These are phyloP conservation scores for Sinocyclocheilus rhinocerous DNA, from an alignment of 2,113 vertebrate species.

Conservation along the genomic window DNA sequence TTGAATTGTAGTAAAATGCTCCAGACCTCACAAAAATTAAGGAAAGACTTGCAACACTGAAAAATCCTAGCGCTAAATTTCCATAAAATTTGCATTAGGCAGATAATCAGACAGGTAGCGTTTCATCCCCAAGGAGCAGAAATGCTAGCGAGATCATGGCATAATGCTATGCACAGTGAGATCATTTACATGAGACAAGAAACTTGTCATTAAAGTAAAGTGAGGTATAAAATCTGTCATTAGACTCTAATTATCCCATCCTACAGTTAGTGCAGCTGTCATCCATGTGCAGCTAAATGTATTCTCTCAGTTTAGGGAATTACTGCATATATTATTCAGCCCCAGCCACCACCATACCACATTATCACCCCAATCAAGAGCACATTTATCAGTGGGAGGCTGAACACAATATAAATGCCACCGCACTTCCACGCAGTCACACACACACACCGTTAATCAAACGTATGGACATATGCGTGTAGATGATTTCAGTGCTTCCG, in stretches of 20 bases:
- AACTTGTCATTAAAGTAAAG: conserved; percentile 36
- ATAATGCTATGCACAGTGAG: neutral
- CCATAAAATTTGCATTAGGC: neutral
- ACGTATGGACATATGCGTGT: neutral
- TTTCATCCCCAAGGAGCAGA: neutral
- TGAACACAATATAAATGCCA: conserved; percentile 21
- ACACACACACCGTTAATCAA: neutral
- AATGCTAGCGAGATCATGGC: neutral
- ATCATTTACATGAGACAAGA: conserved; percentile 32
- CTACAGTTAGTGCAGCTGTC: conserved; percentile 15
- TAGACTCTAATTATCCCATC: conserved; percentile 24
- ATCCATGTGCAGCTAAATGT: conserved; percentile 11
- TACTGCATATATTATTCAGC: conserved; percentile 24
- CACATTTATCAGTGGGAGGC: conserved; percentile 19
- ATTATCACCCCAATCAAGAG: conserved; percentile 32
- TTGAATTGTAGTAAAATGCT: neutral
- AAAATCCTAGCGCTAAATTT: neutral
- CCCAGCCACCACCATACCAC: neutral
- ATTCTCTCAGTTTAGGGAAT: conserved; percentile 27
- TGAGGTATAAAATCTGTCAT: conserved; percentile 19
- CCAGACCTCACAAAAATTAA: neutral
- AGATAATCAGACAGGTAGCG: neutral
- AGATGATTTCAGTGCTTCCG: neutral
- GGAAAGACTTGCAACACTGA: neutral
- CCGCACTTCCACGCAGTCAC: neutral